phyloP scores from a whole-genome alignment of 2,113 vertebrate genomes.

The Macrotus californicus region DNA sequence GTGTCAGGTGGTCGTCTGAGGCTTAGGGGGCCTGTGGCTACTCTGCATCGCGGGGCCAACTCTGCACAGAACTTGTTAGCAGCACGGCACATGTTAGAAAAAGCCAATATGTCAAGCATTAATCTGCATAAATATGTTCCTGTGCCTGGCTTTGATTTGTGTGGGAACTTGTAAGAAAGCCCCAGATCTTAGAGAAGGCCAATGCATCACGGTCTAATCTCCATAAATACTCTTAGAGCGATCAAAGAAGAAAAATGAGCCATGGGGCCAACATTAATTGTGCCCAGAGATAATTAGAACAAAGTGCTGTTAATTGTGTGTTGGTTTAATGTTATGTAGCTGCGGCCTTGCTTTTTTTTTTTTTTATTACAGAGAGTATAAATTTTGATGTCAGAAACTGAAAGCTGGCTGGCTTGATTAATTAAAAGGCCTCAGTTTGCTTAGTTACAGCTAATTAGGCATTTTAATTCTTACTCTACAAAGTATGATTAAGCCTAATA shows the following conservation, averaged over 20 bases:
- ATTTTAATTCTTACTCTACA: conserved; percentile 68
- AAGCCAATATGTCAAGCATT: conserved; percentile 53
- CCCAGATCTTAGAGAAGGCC: conserved; percentile 20
- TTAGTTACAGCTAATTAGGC: conserved; percentile 69
- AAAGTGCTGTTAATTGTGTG: conserved; percentile 78
- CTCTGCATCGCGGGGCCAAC: neutral
- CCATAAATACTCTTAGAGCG: conserved; percentile 65
- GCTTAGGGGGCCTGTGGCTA: neutral
- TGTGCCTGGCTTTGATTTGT: conserved; percentile 42
- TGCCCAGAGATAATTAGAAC: conserved; percentile 77
- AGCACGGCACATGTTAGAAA: neutral
- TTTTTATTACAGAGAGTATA: conserved; percentile 39
- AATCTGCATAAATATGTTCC: conserved; percentile 53
- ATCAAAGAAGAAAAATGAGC: conserved; percentile 76
- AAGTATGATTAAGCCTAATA: conserved; percentile 69
- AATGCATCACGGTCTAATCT: conserved; percentile 64
- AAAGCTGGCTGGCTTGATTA: conserved; percentile 71
- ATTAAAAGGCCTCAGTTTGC: conserved; percentile 70
- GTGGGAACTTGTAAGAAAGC: conserved; percentile 42
- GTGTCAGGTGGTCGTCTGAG: neutral
- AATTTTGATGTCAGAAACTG: conserved; percentile 71
- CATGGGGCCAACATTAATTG: conserved; percentile 71
- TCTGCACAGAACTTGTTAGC: conserved; percentile 30
- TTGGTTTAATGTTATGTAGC: conserved; percentile 73
- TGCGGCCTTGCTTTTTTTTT: conserved; percentile 51